These are phyloP conservation scores for Ceryle rudis DNA, from an alignment of 2,797 vertebrate species.

Conservation along the genomic window DNA sequence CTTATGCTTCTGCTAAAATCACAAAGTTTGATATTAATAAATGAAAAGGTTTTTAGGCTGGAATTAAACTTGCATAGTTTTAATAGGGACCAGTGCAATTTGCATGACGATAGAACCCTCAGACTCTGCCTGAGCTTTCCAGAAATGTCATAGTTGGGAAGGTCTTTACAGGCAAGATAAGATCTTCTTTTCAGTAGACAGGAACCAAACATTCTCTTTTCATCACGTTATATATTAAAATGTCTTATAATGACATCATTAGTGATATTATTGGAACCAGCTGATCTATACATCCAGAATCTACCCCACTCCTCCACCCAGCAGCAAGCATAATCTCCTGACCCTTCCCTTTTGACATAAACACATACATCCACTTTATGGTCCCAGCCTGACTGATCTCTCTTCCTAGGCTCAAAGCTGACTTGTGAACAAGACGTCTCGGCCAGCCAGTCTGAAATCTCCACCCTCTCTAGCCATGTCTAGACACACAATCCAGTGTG, in stretches of 20 bases:
- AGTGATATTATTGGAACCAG: background rate
- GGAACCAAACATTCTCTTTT: background rate
- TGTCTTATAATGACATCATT: background rate
- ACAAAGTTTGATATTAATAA: conserved; percentile 14
- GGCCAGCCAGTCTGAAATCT: background rate
- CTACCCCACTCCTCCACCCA: background rate
- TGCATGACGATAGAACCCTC: background rate
- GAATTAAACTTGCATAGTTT: conserved; percentile 16
- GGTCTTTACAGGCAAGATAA: background rate
- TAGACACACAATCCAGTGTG: background rate
- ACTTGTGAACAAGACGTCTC: background rate
- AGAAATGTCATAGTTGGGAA: background rate
- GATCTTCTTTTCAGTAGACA: background rate
- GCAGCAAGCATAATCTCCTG: background rate
- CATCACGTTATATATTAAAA: background rate
- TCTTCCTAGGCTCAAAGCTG: background rate
- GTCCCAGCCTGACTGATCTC: background rate
- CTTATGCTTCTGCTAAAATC: conserved; percentile 16
- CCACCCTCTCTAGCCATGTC: background rate
- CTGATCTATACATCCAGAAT: background rate
- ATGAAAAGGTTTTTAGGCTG: background rate
- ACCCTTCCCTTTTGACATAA: background rate
- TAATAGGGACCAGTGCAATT: background rate
- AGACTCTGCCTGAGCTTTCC: background rate
- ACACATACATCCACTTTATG: accelerated